These are phyloP conservation scores for Melanargia galathea DNA, from an alignment of 2,888 invertebrate species.

Conservation along the genomic window DNA sequence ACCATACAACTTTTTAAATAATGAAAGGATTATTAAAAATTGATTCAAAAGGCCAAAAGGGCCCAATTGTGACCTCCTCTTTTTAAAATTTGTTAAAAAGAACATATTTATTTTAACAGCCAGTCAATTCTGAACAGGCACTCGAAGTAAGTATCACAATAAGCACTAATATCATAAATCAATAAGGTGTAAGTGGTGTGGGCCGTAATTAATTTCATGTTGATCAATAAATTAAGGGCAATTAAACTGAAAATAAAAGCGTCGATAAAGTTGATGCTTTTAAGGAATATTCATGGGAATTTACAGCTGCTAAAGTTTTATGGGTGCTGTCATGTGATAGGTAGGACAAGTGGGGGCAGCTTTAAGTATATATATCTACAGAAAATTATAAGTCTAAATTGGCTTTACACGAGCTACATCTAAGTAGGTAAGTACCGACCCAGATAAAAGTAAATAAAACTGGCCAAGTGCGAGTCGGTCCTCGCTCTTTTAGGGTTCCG, in stretches of 20 bases:
- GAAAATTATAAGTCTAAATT: background rate
- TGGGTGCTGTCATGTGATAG: conserved; percentile 19
- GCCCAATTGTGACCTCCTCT: no score
- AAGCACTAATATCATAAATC: conserved; percentile 7
- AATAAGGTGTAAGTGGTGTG: conserved; percentile 22
- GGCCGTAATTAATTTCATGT: conserved; percentile 23
- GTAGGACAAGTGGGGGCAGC: conserved; percentile 5
- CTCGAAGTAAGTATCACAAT: background rate
- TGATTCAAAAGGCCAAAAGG: no score
- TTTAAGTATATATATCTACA: background rate
- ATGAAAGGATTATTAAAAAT: no score
- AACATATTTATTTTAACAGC: no score
- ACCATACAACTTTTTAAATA: no score
- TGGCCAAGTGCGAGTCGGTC: no score
- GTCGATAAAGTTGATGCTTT: conserved; percentile 26
- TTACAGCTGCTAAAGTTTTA: conserved; percentile 28
- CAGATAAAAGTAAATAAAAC: no score
- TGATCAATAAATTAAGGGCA: conserved; percentile 27
- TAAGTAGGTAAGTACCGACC: no score
- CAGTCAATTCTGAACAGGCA: background rate
- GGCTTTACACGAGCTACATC: background rate
- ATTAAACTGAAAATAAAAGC: conserved; percentile 26
- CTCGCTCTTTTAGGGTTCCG: no score
- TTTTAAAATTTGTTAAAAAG: no score
- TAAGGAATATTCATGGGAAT: conserved; percentile 25